Evolutionary conservation across 2,113 vertebrate species (phyloP), one percentile per base, ranked within the genome.

Genomic region (Salvelinus namaycush): DNA sequence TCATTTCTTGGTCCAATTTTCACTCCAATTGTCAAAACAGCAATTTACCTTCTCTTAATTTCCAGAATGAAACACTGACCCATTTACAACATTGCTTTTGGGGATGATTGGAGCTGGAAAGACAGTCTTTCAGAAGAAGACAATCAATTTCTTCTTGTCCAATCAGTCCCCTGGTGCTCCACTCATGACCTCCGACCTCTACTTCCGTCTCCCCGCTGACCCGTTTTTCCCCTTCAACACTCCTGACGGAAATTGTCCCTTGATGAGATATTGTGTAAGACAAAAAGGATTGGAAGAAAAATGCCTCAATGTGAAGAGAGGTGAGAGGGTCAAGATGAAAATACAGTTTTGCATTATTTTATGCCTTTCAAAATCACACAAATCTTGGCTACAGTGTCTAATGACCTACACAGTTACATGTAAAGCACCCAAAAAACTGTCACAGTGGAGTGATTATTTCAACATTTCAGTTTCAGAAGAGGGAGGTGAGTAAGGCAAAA

Each of bases 81-180:
- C 29, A 64, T 49, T 76, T 73, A 8, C 20, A 57, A 20, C 54
- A 57, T 71, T 22, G 70, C 22, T 24, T n/a, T 18, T 59, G 14
- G n/a, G n/a, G 34, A 29, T 26, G 2, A 13, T 16, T 49, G 72
- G 62, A 24, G 4, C 27, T 64, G 1, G 39, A 70, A 16, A 13
- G 72, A 68, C 60, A 0, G 1, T 4, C 0, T 7, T 27, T 31
- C 2, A 76, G 68, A 1, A 11, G 9, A 44, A 44, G 39, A 68
- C 51, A 84, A 74, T 74, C 70, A 59, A 69, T 81, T 77, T 67
- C 13, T 74, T 78, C 54, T 67, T 59, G 54, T 57, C 12, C 31
- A 24, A 22, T 24, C 70, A 22, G 59, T 9, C 7, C 20, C 11
- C 18, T 62, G 62, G 26, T 26, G 8, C 12, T 12, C 54, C 9